These are phyloP conservation scores for Pogonognathellus flavescens DNA, from an alignment of 1,140 invertebrate genomes.

Conservation along the genomic window DNA sequence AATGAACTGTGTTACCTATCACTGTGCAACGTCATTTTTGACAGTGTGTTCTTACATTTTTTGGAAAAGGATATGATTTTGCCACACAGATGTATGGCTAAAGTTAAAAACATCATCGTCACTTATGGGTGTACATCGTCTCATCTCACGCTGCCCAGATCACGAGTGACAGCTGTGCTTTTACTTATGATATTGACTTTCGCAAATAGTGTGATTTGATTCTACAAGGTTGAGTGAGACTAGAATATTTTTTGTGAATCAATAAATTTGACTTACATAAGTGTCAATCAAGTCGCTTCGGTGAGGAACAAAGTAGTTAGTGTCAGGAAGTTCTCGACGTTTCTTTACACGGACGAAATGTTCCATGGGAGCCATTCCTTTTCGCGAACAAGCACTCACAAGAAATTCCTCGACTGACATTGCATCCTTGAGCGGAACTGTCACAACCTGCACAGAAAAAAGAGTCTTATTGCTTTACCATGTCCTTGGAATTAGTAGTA, in stretches of 20 bases:
- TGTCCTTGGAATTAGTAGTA: conserved; percentile 23
- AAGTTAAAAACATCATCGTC: too few relatives aligned
- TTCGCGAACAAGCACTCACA: conserved; percentile 88
- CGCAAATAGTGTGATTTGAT: neutral
- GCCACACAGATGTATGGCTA: too few relatives aligned
- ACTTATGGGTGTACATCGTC: too few relatives aligned
- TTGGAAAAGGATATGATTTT: too few relatives aligned
- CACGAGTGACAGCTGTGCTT: too few relatives aligned
- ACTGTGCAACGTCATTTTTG: too few relatives aligned
- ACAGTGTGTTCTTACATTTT: too few relatives aligned
- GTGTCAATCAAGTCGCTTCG: conserved; percentile 93
- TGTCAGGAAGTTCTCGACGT: conserved; percentile 93
- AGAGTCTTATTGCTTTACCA: conserved; percentile 52
- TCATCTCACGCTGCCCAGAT: too few relatives aligned
- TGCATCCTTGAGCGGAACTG: conserved; percentile 86
- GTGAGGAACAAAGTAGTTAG: conserved; percentile 95
- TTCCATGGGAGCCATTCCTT: conserved; percentile 87
- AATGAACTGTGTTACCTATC: too few relatives aligned
- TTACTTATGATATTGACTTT: neutral
- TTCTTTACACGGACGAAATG: conserved; percentile 96
- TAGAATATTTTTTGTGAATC: neutral
- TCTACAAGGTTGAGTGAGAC: too few relatives aligned
- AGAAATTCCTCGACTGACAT: conserved; percentile 97
- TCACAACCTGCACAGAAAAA: conserved; percentile 76
- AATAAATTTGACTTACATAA: conserved; percentile 82